Percentiles rank a stretch among this genome's conserved stretches.
phyloP scores from a whole-genome alignment of 2,797 vertebrate species.

The Sebastes steindachneri region DNA sequence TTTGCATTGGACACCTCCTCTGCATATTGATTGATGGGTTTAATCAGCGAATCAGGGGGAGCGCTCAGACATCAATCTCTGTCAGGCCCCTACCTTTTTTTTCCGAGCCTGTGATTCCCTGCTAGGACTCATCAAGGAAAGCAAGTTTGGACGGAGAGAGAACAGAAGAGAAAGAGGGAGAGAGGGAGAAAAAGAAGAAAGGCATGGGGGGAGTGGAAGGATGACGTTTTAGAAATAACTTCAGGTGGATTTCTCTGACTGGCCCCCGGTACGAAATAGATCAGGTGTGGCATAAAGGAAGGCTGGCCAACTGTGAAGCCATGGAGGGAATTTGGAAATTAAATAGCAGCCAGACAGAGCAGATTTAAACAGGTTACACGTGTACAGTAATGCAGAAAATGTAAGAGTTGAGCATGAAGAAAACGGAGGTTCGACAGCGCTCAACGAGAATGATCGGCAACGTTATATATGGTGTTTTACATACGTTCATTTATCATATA shows the following conservation, averaged over 20 bases:
- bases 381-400: slow-evolving; percentile 48
- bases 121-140: slow-evolving; percentile 85
- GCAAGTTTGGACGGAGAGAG: slow-evolving; percentile 78
- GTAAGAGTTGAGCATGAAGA: slow-evolving; percentile 3
- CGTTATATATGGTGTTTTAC: not conserved
- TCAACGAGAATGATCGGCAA: not conserved
- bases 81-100: slow-evolving; percentile 82
- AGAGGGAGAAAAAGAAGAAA: slow-evolving; percentile 35
- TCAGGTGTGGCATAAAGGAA: slow-evolving; percentile 70
- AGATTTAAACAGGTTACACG: slow-evolving; percentile 28
- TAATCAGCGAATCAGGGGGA: slow-evolving; percentile 98
- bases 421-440: not conserved
- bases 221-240: slow-evolving; percentile 63
- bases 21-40: slow-evolving; percentile 99
- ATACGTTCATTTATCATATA: slow-evolving; percentile 34
- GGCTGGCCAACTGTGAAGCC: slow-evolving; percentile 58
- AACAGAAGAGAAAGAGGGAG: not conserved
- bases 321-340: slow-evolving; percentile 48
- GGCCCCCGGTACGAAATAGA: slow-evolving; percentile 56
- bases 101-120: slow-evolving; percentile 81
- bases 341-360: slow-evolving; percentile 52
- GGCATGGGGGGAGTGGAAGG: slow-evolving; percentile 46
- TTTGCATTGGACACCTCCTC: slow-evolving; percentile 95
- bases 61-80: slow-evolving; percentile 94
- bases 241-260: slow-evolving; percentile 71